Conservation (phyloP, 53 echinoderm and acorn worm species). For the Patiria pectinifera region DNA sequence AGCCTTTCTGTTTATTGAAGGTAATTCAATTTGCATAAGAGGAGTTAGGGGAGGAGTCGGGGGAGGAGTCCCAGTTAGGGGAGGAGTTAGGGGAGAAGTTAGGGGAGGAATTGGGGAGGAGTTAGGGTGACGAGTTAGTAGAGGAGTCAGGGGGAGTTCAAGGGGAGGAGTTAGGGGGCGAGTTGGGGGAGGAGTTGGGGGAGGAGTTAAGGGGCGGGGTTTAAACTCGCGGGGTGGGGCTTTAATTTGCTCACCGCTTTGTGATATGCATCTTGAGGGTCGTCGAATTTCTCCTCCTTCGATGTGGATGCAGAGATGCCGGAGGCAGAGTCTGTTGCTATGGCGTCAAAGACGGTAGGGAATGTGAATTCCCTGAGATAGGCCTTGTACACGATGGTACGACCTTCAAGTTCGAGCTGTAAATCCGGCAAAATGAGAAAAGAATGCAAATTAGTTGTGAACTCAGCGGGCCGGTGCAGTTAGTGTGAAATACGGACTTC, state of each 20-base stretch:
- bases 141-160: too few relatives aligned
- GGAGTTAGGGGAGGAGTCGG: too few relatives aligned
- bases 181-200: too few relatives aligned
- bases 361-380: neutral
- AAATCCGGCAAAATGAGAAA: neutral
- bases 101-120: too few relatives aligned
- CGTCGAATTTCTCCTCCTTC: neutral
- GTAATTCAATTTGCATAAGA: too few relatives aligned
- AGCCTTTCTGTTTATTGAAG: too few relatives aligned
- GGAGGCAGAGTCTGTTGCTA: neutral
- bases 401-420: slow-evolving; percentile 31
- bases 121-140: too few relatives aligned
- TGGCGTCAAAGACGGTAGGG: slow-evolving; percentile 13
- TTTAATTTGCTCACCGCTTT: slow-evolving; percentile 3
- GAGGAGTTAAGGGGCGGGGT: neutral
- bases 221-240: neutral
- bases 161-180: too few relatives aligned
- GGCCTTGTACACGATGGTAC: slow-evolving; percentile 35
- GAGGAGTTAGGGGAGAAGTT: too few relatives aligned
- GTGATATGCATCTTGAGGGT: slow-evolving; percentile 9
- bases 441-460: neutral
- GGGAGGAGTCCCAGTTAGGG: too few relatives aligned
- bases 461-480: neutral
- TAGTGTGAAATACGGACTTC: neutral
- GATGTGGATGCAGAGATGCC: slow-evolving; percentile 7